Base-by-base conservation (phyloP, 2,113 vertebrate species). In the Rhadina sibilatrix region DNA sequence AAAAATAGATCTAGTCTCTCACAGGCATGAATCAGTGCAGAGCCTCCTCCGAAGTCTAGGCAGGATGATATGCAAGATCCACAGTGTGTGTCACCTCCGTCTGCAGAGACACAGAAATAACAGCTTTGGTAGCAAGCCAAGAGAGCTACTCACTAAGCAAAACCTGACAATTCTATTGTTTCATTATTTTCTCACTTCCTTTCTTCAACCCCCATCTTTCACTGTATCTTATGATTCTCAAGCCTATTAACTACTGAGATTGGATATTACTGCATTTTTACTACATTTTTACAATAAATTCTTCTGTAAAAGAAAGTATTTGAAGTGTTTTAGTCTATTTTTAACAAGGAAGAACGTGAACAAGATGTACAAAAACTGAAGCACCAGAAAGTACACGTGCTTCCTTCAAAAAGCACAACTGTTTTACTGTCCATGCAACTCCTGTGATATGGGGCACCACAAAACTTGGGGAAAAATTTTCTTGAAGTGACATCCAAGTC, bases 81-180 rank as follows among this genome's bases (percentile, higher is more conserved):
- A 64, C 1, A 0, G 27, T 68, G 30, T 46, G 40, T 75, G 92
- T 82, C 92, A 93, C 75, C 33, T 86, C 61, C 16, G 1, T 88
- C 86, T 90, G 23, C 60, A 84, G 75, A 77, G 63, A 52, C 70
- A 60, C 79, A 81, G 85, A 90, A 90, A 86, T 90, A 86, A 77
- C 42, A 87, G 80, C 56, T 47, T 83, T 86, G 38, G 24, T 35
- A 60, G 38, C 56, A 84, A 89, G 68, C 16, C 60, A 66, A 70
- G 76, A 12, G 42, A 88, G 64, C 14, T 63, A 37, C 76, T 77
- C 65, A 40, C 42, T 47, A n/a, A 81, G 56, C 17, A 94, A 81
- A 92, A 44, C 21, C 56, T 78, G 69, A 7, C 31, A 31, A 42
- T 75, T 92, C 64, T 56, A 63, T 54, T 1, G 3, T 83, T 95